phyloP scores from a whole-genome alignment of 2,113 vertebrate species.

The Apeltes quadracus region DNA sequence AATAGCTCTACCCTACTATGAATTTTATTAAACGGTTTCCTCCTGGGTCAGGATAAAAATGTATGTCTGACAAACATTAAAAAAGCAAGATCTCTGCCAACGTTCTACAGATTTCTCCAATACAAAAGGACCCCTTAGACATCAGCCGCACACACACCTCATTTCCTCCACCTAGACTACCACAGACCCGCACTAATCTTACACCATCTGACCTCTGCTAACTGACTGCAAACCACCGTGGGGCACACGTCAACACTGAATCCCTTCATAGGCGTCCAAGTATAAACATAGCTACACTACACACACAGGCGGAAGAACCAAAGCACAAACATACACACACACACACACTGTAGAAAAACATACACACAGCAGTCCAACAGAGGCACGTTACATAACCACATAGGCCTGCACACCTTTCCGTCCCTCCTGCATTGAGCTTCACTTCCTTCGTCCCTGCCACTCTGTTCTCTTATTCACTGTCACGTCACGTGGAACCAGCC shows the following conservation, averaged over 20 bases:
- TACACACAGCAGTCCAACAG: not conserved
- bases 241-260: slow-evolving; percentile 9
- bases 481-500: not conserved
- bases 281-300: slow-evolving; percentile 2
- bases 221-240: slow-evolving; percentile 9
- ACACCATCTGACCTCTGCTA: slow-evolving; percentile 21
- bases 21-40: not conserved
- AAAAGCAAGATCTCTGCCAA: not conserved
- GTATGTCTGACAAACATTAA: not conserved
- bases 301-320: not conserved
- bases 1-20: no score
- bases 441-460: slow-evolving; percentile 4
- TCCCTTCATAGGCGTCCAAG: not conserved
- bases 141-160: not conserved
- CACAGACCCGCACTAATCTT: slow-evolving; percentile 8
- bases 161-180: not conserved
- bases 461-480: not conserved
- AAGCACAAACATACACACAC: not conserved
- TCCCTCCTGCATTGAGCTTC: slow-evolving; percentile 6
- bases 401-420: not conserved
- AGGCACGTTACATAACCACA: slow-evolving; percentile 46
- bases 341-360: not conserved
- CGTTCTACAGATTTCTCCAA: not conserved
- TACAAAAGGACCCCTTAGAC: no score
- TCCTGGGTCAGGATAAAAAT: not conserved